A percentile compares a stretch with the other conserved stretches of the same genome.
Conservation (phyloP, 2,113 vertebrate species). For the Chloebia gouldiae region DNA sequence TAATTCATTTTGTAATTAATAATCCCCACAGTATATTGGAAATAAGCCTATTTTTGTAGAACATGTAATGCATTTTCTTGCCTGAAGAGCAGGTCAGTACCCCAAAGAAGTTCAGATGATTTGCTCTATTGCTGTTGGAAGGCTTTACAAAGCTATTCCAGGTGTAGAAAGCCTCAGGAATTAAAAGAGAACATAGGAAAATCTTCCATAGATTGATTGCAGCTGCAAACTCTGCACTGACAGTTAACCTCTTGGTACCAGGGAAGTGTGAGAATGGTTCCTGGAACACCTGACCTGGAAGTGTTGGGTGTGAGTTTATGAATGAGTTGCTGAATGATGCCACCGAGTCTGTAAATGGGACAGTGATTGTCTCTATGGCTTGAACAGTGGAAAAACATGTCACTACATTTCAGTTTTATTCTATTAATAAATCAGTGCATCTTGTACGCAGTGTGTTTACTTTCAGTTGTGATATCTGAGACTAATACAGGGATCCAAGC, state of each 20-base stretch:
- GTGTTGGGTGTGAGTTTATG: not conserved
- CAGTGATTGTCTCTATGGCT: not conserved
- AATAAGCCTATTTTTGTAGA: not conserved
- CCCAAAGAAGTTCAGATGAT: not conserved
- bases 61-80: not conserved
- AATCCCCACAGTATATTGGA: not conserved
- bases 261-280: not conserved
- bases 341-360: not conserved
- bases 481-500: not conserved
- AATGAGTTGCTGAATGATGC: not conserved
- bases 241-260: not conserved
- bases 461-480: constrained; percentile 24
- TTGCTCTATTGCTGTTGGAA: not conserved
- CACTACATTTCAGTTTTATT: constrained; percentile 52
- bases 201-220: not conserved
- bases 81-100: not conserved
- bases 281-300: not conserved
- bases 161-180: constrained; percentile 8
- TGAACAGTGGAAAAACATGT: constrained; percentile 38
- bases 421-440: constrained; percentile 58
- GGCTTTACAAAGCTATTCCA: constrained; percentile 33
- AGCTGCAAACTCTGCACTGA: not conserved
- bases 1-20: not conserved
- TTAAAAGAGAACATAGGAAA: not conserved
- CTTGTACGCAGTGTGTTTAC: not conserved